phyloP scores from a whole-genome alignment of 2,113 vertebrate genomes.

The Struthidea cinerea region DNA sequence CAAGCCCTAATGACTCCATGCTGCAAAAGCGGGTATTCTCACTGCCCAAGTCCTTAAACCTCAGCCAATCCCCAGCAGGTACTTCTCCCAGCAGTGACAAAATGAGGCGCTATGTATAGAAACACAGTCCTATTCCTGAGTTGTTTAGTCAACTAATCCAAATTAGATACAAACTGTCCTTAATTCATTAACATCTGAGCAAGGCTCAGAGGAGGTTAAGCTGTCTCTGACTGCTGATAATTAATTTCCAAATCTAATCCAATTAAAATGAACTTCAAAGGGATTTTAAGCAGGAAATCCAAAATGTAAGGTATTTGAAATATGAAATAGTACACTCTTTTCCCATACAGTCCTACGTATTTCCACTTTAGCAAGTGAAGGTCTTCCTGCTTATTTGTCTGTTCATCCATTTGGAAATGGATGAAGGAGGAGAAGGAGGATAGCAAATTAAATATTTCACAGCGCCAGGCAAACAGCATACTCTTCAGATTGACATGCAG shows the following conservation, averaged over 20 bases:
- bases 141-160: constrained; percentile 15
- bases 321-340: not conserved
- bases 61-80: not conserved
- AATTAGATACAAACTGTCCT: constrained; percentile 30
- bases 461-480: not conserved
- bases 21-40: not conserved
- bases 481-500: not conserved
- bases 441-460: not conserved
- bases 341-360: not conserved
- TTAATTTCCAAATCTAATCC: constrained; percentile 37
- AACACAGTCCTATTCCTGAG: not conserved
- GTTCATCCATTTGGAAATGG: not conserved
- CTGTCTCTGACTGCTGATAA: constrained; percentile 1
- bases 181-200: constrained; percentile 42
- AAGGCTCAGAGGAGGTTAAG: not conserved
- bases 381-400: not conserved
- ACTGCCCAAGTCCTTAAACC: not conserved
- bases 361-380: not conserved
- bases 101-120: not conserved
- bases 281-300: not conserved
- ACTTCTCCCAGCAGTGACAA: not conserved
- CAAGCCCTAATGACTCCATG: not conserved
- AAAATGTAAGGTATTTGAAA: not conserved
- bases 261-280: constrained; percentile 46
- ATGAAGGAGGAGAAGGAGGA: not conserved